phyloP scores from a whole-genome alignment of 2,888 invertebrate genomes.

The Phanerotoma sp. region DNA sequence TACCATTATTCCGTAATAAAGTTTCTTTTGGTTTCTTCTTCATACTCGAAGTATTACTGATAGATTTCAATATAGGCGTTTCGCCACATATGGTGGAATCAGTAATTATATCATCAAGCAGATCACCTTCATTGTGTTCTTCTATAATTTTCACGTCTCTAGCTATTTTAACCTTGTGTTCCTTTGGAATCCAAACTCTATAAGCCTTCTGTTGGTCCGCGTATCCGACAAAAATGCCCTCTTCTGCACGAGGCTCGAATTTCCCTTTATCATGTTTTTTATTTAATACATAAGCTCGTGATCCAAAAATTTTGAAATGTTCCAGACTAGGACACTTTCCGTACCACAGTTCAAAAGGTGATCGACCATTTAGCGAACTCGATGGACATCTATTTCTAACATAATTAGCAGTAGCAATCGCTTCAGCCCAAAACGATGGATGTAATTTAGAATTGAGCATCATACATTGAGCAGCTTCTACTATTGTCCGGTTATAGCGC shows the following conservation, averaged over 20 bases:
- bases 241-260: slow-evolving; percentile 14
- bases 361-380: slow-evolving; percentile 19
- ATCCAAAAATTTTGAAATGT: slow-evolving; percentile 4
- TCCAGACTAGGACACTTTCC: not conserved
- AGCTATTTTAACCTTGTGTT: slow-evolving; percentile 2
- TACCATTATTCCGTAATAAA: no score
- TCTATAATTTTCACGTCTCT: slow-evolving; percentile 19
- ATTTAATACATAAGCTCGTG: slow-evolving; percentile 8
- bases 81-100: no score
- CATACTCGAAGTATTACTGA: no score
- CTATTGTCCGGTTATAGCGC: slow-evolving; percentile 33
- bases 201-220: slow-evolving; percentile 19
- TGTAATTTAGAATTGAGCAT: slow-evolving; percentile 34
- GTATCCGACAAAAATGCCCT: slow-evolving; percentile 29
- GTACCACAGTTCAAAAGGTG: slow-evolving; percentile 12
- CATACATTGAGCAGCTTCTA: slow-evolving; percentile 37
- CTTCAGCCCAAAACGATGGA: slow-evolving; percentile 38
- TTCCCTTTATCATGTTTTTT: slow-evolving; percentile 18
- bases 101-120: no score
- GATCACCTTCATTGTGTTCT: no score
- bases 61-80: no score
- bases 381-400: slow-evolving; percentile 31
- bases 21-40: no score
- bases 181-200: slow-evolving; percentile 19
- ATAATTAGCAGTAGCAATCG: slow-evolving; percentile 32